phyloP scores from a whole-genome alignment of 2,113 vertebrate species.

The Pseudopodoces humilis region DNA sequence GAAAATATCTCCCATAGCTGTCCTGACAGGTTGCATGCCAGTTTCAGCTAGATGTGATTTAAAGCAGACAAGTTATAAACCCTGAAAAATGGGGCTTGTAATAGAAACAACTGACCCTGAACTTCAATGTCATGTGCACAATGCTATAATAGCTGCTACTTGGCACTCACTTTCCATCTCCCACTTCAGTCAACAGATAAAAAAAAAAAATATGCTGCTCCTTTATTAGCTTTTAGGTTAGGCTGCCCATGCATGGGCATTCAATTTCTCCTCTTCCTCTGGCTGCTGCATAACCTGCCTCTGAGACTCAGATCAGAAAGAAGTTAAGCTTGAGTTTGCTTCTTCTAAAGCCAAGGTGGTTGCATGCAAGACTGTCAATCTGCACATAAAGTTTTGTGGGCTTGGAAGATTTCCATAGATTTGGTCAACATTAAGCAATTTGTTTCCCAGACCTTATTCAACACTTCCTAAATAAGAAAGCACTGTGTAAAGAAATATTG shows the following conservation, averaged over 20 bases:
- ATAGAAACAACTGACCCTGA: constrained; percentile 58
- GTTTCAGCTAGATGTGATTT: constrained; percentile 17
- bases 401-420: neutral
- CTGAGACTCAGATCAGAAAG: neutral
- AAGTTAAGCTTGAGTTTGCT: neutral
- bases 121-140: constrained; percentile 16
- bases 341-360: neutral
- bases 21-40: neutral
- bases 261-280: neutral
- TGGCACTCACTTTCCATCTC: constrained; percentile 20
- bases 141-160: constrained; percentile 26
- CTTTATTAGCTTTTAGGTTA: constrained; percentile 15
- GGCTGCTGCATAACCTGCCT: neutral
- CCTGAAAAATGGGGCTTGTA: constrained; percentile 49
- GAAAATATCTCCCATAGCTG: neutral
- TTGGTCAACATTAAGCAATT: neutral
- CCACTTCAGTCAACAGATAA: neutral
- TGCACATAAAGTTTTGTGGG: neutral
- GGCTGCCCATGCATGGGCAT: neutral
- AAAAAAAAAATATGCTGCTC: neutral
- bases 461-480: neutral
- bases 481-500: neutral
- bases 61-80: constrained; percentile 30
- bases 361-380: neutral
- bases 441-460: neutral